Evolutionary conservation across 1,140 invertebrate genomes (phyloP).

Genomic region (Ceratina calcarata): DNA sequence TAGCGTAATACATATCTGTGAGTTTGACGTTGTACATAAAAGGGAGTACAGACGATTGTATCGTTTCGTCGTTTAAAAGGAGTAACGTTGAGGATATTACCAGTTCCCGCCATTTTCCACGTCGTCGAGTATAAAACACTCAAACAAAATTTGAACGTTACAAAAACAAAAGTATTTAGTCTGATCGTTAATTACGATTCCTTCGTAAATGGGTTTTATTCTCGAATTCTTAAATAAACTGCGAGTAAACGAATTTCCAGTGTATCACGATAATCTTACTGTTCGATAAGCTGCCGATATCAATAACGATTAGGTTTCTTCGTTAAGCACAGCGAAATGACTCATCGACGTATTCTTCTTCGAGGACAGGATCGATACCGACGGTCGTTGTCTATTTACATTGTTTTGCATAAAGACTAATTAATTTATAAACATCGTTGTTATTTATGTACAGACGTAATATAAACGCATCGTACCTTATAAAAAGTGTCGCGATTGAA

Average conservation of each 20-base stretch:
- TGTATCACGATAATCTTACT: slow-evolving; percentile 30
- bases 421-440: slow-evolving; percentile 59
- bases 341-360: slow-evolving; percentile 11
- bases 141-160: slow-evolving; percentile 24
- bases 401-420: slow-evolving; percentile 49
- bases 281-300: slow-evolving; percentile 44
- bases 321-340: slow-evolving; percentile 11
- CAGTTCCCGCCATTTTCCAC: slow-evolving; percentile 2
- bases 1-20: slow-evolving; percentile 16
- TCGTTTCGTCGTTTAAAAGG: slow-evolving; percentile 37
- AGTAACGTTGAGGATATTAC: slow-evolving; percentile 22
- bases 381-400: slow-evolving; percentile 51
- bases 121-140: not conserved
- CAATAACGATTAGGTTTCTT: slow-evolving; percentile 33
- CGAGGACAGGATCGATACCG: slow-evolving; percentile 29
- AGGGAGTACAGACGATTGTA: slow-evolving; percentile 31
- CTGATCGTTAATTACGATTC: no score
- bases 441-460: slow-evolving; percentile 54
- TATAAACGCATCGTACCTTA: slow-evolving; percentile 53
- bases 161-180: no score
- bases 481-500: slow-evolving; percentile 53
- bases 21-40: slow-evolving; percentile 26
- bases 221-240: not conserved
- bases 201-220: not conserved
- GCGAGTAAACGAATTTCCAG: slow-evolving; percentile 16